Evolutionary conservation across 1,140 invertebrate genomes (phyloP).

Genomic region (Lethrus apterus): DNA sequence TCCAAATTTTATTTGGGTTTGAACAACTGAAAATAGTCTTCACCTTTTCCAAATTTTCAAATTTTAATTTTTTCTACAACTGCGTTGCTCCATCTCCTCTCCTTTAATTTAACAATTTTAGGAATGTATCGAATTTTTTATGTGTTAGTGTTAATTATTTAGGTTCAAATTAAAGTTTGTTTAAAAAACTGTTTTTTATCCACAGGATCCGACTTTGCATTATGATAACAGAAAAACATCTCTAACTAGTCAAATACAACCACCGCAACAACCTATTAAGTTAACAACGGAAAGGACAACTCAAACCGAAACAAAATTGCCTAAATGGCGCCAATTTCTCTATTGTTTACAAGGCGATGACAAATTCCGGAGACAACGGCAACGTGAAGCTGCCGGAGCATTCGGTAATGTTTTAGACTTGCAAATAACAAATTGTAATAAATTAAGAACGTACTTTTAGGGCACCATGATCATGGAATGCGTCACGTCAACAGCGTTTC

Average conservation of each 20-base stretch:
- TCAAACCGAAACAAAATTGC: constrained; percentile 66
- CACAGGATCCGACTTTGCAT: constrained; percentile 30
- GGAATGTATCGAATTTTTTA: not conserved
- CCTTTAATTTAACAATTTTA: too few relatives aligned
- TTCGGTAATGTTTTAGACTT: constrained; percentile 21
- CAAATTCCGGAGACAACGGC: constrained; percentile 64
- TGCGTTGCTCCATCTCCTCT: too few relatives aligned
- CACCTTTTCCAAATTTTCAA: too few relatives aligned
- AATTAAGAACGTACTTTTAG: constrained; percentile 14
- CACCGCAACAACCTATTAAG: constrained; percentile 37
- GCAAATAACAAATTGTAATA: not conserved
- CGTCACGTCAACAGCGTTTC: constrained; percentile 81
- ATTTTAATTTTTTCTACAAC: too few relatives aligned
- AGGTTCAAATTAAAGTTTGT: too few relatives aligned
- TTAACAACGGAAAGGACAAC: constrained; percentile 71
- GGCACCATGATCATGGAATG: constrained; percentile 37
- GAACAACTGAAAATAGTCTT: too few relatives aligned
- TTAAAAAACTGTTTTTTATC: too few relatives aligned
- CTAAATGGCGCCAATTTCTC: constrained; percentile 68
- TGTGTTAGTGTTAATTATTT: too few relatives aligned
- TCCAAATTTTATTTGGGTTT: too few relatives aligned
- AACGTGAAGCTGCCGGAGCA: constrained; percentile 56
- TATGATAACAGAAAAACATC: constrained; percentile 31
- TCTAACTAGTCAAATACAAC: constrained; percentile 23
- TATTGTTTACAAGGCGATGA: constrained; percentile 74